phyloP scores from a whole-genome alignment of 2,888 invertebrate genomes.

The Cremastinae sp. region DNA sequence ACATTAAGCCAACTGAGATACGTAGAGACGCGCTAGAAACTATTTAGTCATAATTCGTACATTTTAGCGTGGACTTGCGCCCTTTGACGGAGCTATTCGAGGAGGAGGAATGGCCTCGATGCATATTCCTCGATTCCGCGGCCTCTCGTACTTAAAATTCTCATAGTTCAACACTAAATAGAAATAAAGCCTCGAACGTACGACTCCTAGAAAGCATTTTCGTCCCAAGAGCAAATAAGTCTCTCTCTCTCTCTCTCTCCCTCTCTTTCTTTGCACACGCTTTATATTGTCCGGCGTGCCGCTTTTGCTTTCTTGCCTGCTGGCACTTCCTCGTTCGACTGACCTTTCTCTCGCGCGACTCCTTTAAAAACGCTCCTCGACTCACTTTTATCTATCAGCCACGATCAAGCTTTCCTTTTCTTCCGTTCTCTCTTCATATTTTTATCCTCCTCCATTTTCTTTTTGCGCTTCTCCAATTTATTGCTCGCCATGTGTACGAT shows the following conservation, averaged over 20 bases:
- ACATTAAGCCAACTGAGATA: conserved; percentile 26
- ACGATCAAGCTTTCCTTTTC: conserved; percentile 45
- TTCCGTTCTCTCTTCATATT: conserved; percentile 19
- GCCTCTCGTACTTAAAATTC: conserved; percentile 8
- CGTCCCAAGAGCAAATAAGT: conserved; percentile 22
- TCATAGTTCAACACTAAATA: conserved; percentile 13
- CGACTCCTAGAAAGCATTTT: conserved; percentile 54
- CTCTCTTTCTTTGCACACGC: too few species aligned
- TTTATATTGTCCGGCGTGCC: conserved; percentile 37
- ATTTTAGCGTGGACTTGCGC: not conserved
- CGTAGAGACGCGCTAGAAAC: not conserved
- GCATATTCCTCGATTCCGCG: conserved; percentile 30
- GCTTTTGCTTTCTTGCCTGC: conserved; percentile 69
- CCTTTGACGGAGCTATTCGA: too few species aligned
- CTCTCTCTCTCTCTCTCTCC: not conserved
- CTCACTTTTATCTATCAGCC: conserved; percentile 58
- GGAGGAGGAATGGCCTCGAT: not conserved
- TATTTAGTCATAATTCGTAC: not conserved
- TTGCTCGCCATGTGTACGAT: conserved; percentile 26
- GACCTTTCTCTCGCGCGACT: conserved; percentile 73
- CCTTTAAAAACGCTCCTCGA: conserved; percentile 51
- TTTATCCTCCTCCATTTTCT: not conserved
- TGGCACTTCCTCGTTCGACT: conserved; percentile 74
- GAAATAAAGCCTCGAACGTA: conserved; percentile 48
- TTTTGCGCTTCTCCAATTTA: conserved; percentile 10